A percentile compares a stretch with the other conserved stretches of the same genome.
Conservation (phyloP, 2,797 vertebrate species). For the Ptychadena robeensis region DNA sequence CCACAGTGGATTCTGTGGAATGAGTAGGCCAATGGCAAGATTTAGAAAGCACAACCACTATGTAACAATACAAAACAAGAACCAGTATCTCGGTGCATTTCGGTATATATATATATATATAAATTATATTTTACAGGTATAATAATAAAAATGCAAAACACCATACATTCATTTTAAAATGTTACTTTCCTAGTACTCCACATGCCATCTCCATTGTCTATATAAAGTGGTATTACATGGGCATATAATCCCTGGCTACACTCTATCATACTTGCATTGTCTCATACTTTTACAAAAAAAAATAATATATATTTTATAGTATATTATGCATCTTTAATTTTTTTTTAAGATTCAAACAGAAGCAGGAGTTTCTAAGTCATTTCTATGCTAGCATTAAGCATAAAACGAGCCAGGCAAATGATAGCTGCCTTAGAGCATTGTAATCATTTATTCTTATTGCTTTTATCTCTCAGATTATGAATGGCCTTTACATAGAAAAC, state of each 20-base stretch:
- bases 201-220: too few relatives aligned
- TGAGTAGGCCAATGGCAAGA: too few relatives aligned
- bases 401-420: conserved; percentile 5
- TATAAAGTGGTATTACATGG: not conserved
- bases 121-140: too few relatives aligned
- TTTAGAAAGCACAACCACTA: too few relatives aligned
- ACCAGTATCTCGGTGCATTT: too few relatives aligned
- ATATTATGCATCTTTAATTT: not conserved
- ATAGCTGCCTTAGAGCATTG: not conserved
- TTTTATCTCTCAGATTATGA: conserved; percentile 79
- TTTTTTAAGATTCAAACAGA: not conserved
- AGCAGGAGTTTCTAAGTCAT: not conserved
- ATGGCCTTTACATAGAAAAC: conserved; percentile 88
- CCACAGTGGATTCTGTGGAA: too few relatives aligned
- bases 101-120: too few relatives aligned
- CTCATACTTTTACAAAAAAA: not conserved
- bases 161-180: too few relatives aligned
- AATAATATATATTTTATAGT: not conserved
- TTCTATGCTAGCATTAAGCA: not conserved
- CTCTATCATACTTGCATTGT: not conserved
- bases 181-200: too few relatives aligned
- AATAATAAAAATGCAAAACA: too few relatives aligned
- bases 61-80: too few relatives aligned
- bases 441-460: not conserved
- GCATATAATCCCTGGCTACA: not conserved